Evolutionary conservation across 2,888 invertebrate genomes (phyloP).

Genomic region (Diarsia mendica): DNA sequence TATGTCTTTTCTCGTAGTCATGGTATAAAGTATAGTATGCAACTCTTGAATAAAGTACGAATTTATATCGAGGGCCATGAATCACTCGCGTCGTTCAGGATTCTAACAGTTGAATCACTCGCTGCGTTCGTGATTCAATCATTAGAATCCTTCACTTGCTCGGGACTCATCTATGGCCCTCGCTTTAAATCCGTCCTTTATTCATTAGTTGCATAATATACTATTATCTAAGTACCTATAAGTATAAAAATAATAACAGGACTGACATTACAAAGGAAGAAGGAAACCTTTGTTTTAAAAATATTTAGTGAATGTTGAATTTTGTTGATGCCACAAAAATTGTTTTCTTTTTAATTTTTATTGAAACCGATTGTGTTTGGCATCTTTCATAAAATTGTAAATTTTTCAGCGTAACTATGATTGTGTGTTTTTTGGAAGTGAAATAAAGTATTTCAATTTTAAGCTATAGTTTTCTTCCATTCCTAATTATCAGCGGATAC

Average conservation of each 20-base stretch:
- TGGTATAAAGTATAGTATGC: no score
- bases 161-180: no score
- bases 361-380: not conserved
- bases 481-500: not conserved
- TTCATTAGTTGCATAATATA: no score
- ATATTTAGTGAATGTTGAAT: constrained; percentile 26
- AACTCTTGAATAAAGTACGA: no score
- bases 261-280: constrained; percentile 1
- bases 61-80: no score
- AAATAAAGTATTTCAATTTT: constrained; percentile 34
- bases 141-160: no score
- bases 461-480: not conserved
- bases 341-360: constrained; percentile 10
- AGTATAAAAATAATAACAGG: not conserved
- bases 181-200: no score
- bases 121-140: no score
- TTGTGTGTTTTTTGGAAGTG: constrained; percentile 42
- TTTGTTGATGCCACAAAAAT: constrained; percentile 4
- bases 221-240: not conserved
- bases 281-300: constrained; percentile 19
- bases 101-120: no score
- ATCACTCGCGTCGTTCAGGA: no score
- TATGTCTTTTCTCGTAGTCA: no score
- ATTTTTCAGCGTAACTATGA: constrained; percentile 33
- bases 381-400: constrained; percentile 8